Base-by-base conservation (phyloP, 2,888 invertebrate species). In the Heliconius ismenius region DNA sequence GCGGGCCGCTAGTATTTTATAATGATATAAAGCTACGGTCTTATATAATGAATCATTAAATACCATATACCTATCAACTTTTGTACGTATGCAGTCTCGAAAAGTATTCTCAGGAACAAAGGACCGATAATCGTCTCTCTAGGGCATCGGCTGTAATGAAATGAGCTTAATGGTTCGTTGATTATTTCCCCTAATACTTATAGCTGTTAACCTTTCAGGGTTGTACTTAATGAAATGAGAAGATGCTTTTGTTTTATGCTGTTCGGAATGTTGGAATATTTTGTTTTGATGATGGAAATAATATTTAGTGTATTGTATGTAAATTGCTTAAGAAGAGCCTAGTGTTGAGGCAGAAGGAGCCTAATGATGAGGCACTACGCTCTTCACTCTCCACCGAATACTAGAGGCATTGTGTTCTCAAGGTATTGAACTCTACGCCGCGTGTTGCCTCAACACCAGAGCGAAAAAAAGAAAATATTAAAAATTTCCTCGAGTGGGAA, bases 131-230 rank as follows among this genome's bases (percentile, higher is more conserved):
- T 78, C 76, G 77, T 74, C 72, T 76, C 78, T 74, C 77, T 60
- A 76, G 76, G 74, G 77, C 78, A 75, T 83, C 81, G 80, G 81
- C 82, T 81, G 82, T 83, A 82, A 85, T 84, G 84, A 86, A 88
- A 87, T 85, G 85, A 85, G 84, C 87, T 86, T 88, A 89, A 89
- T 89, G 88, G 87, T 87, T 88, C 87, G 87, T 84, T 83, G 83
- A 86, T 86, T 85, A 88, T 87, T 87, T 85, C 77, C 74, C 64
- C 73, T 77, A 78, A 74, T 76, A 76, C 72, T 76, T 77, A 77
- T 64, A 60, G 54, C 69, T 60, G 73, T 73, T 76, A 65, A 73
- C 64, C 60, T 73, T 73, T 76, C 73, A 65, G 65, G 76, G 76
- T 43, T 65, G 72, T 73, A 73, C 58, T 76, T 76, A 76, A 76